A percentile compares a stretch with the other conserved stretches of the same genome.
Conservation (phyloP, 2,797 vertebrate genomes). For the Liparis tanakae region DNA sequence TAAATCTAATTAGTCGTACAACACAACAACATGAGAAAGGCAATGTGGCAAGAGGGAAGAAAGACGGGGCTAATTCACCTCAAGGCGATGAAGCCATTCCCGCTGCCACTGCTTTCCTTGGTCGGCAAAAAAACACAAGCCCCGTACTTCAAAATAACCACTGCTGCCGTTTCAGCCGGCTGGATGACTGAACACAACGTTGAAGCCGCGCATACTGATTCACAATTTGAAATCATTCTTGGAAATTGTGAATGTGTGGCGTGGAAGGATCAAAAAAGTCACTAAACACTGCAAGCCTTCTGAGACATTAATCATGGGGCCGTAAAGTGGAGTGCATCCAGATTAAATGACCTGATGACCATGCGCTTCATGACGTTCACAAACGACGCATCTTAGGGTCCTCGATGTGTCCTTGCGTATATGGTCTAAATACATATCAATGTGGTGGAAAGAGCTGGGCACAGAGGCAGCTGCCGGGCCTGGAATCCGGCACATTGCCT, state of each 20-base stretch:
- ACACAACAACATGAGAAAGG: constrained; percentile 72
- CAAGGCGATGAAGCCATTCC: constrained; percentile 67
- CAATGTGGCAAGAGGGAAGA: constrained; percentile 60
- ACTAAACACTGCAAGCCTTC: not conserved
- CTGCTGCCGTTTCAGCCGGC: constrained; percentile 46
- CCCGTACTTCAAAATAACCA: constrained; percentile 55
- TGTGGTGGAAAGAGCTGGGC: constrained; percentile 27
- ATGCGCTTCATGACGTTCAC: constrained; percentile 13
- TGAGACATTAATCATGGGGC: constrained; percentile 14
- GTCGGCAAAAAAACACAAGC: constrained; percentile 66
- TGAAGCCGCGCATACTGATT: constrained; percentile 43
- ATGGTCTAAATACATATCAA: constrained; percentile 31
- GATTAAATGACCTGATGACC: constrained; percentile 31
- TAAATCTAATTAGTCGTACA: constrained; percentile 81
- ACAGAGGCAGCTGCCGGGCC: constrained; percentile 48
- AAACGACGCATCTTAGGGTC: constrained; percentile 19
- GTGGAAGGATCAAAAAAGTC: constrained; percentile 35
- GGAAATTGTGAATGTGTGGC: constrained; percentile 28
- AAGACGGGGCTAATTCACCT: constrained; percentile 68
- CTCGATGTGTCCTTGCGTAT: constrained; percentile 31
- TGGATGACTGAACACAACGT: constrained; percentile 48
- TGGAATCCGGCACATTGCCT: constrained; percentile 53
- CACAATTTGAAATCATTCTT: constrained; percentile 24
- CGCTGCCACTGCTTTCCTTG: constrained; percentile 52
- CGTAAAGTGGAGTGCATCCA: constrained; percentile 17